Conservation (phyloP, 2,888 invertebrate species). For the Lepidonotus clava region DNA sequence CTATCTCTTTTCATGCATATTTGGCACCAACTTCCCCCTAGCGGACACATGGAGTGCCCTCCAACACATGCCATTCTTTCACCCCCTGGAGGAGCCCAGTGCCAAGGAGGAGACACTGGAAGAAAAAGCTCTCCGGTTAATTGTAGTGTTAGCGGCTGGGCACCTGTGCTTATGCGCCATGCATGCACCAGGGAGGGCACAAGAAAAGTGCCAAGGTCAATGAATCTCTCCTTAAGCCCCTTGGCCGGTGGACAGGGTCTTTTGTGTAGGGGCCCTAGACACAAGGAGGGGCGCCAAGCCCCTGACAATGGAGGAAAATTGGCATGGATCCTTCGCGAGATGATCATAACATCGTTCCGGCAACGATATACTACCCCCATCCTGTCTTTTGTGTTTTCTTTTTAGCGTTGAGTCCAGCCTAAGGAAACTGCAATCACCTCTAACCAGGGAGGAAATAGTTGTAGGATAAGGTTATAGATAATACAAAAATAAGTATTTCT, state of each 20-base stretch:
- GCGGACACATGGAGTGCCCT: no score
- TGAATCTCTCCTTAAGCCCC: neutral
- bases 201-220: constrained; percentile 27
- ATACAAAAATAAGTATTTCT: no score
- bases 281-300: no score
- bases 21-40: no score
- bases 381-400: no score
- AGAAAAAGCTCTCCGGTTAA: neutral
- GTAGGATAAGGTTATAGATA: no score
- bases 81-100: neutral
- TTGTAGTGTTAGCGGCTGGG: neutral
- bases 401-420: no score
- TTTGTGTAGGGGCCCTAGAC: neutral
- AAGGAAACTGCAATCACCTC: no score
- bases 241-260: neutral
- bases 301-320: neutral
- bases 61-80: neutral
- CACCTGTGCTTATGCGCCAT: no score
- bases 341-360: neutral
- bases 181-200: neutral
- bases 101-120: neutral
- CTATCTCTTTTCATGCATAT: no score
- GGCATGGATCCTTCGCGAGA: neutral
- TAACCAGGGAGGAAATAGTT: no score
- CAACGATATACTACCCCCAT: no score